Conservation (phyloP, 2,888 invertebrate species). For the Eurytoma californica region DNA sequence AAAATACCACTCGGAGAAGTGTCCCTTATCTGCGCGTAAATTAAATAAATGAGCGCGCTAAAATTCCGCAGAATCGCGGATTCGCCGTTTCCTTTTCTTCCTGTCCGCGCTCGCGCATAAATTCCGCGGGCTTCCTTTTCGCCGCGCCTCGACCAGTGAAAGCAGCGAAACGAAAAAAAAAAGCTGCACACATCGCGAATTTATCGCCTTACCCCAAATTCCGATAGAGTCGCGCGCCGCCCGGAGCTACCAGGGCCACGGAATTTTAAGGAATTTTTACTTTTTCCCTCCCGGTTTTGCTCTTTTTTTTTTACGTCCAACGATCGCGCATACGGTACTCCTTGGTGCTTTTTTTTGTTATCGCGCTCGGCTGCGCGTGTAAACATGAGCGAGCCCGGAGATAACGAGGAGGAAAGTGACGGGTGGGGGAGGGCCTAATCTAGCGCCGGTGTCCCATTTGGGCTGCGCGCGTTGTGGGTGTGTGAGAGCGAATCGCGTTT, state of each 20-base stretch:
- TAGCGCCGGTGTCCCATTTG: not conserved
- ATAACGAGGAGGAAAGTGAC: conserved; percentile 45
- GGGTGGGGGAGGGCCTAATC: not conserved
- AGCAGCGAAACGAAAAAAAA: conserved; percentile 49
- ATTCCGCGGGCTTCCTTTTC: conserved; percentile 18
- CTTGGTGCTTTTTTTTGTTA: not conserved
- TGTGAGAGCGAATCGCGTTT: not conserved
- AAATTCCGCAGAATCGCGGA: conserved; percentile 14
- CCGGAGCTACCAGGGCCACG: too few species aligned
- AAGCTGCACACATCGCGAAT: conserved; percentile 33
- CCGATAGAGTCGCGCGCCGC: conserved; percentile 34
- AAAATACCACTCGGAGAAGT: not conserved
- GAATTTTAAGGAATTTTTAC: not conserved
- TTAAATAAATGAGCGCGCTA: not conserved
- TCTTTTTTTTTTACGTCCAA: not conserved
- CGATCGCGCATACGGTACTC: not conserved
- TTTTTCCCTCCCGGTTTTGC: not conserved
- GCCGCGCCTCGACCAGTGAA: conserved; percentile 44
- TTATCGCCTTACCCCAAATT: conserved; percentile 56
- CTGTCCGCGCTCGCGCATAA: not conserved
- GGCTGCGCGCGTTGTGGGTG: not conserved
- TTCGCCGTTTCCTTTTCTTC: conserved; percentile 17
- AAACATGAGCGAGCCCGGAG: conserved; percentile 26
- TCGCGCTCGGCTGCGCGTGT: conserved; percentile 28
- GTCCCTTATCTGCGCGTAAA: not conserved